A percentile compares a stretch with the other conserved stretches of the same genome.
Evolutionary conservation across 2,888 invertebrate species (phyloP).

Genomic region (Ecdyonurus torrentis): DNA sequence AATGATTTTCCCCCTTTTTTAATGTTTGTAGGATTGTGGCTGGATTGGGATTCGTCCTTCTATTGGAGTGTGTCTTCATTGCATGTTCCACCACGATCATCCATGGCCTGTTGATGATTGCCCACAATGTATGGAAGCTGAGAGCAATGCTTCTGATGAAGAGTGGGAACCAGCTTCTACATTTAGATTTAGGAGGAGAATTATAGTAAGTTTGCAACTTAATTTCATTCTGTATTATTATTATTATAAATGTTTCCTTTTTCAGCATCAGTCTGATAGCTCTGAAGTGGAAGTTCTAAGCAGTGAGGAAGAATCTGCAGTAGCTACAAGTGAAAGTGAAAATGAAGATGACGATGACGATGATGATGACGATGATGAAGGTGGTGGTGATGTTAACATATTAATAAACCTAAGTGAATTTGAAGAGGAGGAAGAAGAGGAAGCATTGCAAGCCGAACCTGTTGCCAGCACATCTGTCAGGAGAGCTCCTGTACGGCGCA

Average conservation of each 20-base stretch:
- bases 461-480: background rate
- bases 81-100: background rate
- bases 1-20: background rate
- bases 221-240: background rate
- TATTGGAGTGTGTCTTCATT: background rate
- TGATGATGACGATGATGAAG: background rate
- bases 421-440: background rate
- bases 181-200: background rate
- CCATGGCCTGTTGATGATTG: background rate
- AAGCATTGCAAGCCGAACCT: background rate
- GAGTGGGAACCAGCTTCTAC: background rate
- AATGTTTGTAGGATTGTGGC: conserved; percentile 1
- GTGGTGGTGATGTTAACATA: no score
- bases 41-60: background rate
- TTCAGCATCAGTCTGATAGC: background rate
- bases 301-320: background rate
- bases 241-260: background rate
- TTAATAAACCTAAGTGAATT: no score
- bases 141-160: background rate
- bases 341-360: background rate
- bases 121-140: background rate
- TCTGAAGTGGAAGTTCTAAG: background rate
- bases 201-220: background rate
- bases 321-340: background rate
- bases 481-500: background rate